phyloP scores from a whole-genome alignment of 2,888 invertebrate genomes.

The Acanthopleura granulata region DNA sequence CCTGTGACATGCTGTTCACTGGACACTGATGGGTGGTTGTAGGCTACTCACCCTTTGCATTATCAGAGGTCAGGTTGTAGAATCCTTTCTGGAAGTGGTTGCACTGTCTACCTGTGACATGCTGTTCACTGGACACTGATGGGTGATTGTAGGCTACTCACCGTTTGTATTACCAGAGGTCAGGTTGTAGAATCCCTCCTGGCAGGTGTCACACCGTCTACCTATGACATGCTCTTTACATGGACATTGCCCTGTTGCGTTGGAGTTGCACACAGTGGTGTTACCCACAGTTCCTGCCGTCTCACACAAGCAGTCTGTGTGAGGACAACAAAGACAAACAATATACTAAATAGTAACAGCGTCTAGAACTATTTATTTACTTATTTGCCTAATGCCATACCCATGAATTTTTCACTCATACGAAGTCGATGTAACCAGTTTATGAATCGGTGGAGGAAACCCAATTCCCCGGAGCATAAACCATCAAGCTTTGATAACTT shows the following conservation, averaged over 20 bases:
- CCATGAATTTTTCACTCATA: no score
- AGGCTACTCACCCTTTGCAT: conserved; percentile 43
- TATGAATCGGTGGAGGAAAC: no score
- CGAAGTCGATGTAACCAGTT: no score
- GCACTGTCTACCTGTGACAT: conserved; percentile 42
- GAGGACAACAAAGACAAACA: conserved; percentile 1
- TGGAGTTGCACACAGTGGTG: conserved; percentile 39
- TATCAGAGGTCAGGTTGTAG: conserved; percentile 41
- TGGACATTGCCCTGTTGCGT: conserved; percentile 41
- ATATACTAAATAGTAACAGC: background rate
- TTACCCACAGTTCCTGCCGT: conserved; percentile 46
- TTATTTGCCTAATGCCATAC: no score
- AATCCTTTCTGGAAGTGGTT: conserved; percentile 37
- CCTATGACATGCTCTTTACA: conserved; percentile 46
- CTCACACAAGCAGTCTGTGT: conserved; percentile 48
- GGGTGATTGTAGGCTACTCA: conserved; percentile 22
- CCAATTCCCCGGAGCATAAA: no score
- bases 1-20: conserved; percentile 42
- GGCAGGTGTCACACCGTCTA: conserved; percentile 42
- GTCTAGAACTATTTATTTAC: background rate
- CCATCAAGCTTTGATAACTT: no score
- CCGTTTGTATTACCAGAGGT: conserved; percentile 38
- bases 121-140: conserved; percentile 31
- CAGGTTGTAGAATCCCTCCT: conserved; percentile 42
- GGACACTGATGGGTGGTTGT: conserved; percentile 24